A percentile compares a stretch with the other conserved stretches of the same genome.
Evolutionary conservation across 2,113 vertebrate species (phyloP).

Genomic region (Galeopterus variegatus): DNA sequence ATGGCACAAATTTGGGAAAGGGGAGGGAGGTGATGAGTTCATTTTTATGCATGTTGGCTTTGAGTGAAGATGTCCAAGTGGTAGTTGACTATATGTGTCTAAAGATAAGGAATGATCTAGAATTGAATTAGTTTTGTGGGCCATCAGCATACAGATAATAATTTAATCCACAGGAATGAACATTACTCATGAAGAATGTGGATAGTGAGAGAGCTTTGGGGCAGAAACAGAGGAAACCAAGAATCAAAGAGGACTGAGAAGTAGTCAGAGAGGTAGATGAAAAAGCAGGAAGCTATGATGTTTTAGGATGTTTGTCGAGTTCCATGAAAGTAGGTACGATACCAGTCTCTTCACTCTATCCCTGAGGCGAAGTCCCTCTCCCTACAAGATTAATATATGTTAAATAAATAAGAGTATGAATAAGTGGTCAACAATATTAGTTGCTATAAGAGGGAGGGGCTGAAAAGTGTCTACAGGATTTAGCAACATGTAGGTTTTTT

Average conservation of each 20-base stretch:
- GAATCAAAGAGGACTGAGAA: constrained; percentile 14
- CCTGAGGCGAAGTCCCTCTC: neutral
- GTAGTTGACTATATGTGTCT: neutral
- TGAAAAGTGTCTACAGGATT: neutral
- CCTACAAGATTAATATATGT: neutral
- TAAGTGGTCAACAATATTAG: constrained; percentile 24
- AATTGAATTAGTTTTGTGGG: neutral
- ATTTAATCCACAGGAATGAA: neutral
- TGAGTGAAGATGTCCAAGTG: neutral
- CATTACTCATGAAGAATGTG: neutral
- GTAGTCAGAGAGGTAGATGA: neutral
- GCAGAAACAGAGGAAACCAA: constrained; percentile 7
- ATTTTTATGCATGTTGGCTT: neutral
- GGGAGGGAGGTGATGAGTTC: neutral
- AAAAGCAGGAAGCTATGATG: neutral
- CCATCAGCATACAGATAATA: neutral
- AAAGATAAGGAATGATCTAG: neutral
- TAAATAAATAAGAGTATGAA: constrained; percentile 22
- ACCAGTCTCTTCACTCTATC: neutral
- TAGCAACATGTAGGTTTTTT: neutral
- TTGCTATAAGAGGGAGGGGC: neutral
- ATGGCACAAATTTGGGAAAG: neutral
- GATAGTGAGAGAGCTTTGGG: neutral
- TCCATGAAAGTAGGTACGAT: neutral
- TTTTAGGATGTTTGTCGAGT: constrained; percentile 23